Conservation (phyloP, 2,113 vertebrate species). For the Polypterus bichir region DNA sequence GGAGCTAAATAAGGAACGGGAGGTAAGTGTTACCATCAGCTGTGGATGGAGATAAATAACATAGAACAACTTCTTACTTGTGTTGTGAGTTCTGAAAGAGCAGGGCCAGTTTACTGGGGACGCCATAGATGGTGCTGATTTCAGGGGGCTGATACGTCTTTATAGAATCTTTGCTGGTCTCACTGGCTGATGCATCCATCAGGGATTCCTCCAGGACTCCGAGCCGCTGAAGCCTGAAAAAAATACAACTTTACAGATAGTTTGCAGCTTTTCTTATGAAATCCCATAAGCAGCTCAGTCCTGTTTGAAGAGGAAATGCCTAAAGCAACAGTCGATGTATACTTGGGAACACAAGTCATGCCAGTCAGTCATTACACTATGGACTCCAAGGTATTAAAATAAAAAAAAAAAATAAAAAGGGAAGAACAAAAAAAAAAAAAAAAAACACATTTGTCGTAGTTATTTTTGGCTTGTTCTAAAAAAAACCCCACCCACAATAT, state of each 20-base stretch:
- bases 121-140: conserved; percentile 67
- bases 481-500: no score
- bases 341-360: no score
- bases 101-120: conserved; percentile 65
- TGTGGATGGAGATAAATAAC: no score
- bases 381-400: no score
- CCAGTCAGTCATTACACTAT: no score
- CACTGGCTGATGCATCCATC: conserved; percentile 28
- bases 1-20: no score
- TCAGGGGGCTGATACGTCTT: conserved; percentile 69
- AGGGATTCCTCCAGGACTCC: conserved; percentile 45
- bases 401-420: no score
- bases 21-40: no score
- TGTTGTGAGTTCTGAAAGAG: conserved; percentile 77
- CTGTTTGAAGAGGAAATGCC: conserved; percentile 14
- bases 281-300: not conserved
- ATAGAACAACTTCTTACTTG: conserved; percentile 46
- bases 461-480: no score
- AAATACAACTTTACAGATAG: conserved; percentile 6
- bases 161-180: conserved; percentile 43
- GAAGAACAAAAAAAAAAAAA: no score
- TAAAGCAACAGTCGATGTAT: no score
- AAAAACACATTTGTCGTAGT: no score
- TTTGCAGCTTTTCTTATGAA: conserved; percentile 5
- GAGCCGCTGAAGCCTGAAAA: conserved; percentile 68